These are phyloP conservation scores for Onthophagus sagittarius DNA, from an alignment of 2,888 invertebrate species.

Conservation along the genomic window DNA sequence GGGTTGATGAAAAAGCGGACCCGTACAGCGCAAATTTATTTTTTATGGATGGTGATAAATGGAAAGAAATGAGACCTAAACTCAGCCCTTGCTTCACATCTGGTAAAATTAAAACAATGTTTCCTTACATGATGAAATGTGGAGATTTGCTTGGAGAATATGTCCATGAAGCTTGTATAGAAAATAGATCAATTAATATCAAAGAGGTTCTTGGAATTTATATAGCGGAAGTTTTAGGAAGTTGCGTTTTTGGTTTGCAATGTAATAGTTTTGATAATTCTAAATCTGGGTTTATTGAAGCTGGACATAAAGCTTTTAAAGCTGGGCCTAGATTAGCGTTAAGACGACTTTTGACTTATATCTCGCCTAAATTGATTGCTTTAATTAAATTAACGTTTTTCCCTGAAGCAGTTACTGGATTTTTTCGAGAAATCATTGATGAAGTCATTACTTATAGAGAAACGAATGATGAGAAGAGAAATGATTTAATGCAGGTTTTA, in stretches of 20 bases:
- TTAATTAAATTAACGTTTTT: not conserved
- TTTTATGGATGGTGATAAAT: slow-evolving; percentile 5
- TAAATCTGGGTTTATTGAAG: not conserved
- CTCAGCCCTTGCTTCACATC: not conserved
- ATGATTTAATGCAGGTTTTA: not conserved
- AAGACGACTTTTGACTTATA: not conserved
- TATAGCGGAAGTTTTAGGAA: not conserved
- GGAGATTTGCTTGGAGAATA: not conserved
- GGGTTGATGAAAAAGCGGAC: not conserved
- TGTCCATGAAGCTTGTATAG: not conserved
- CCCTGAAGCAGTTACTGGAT: not conserved
- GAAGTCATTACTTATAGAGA: not conserved
- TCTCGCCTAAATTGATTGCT: not conserved
- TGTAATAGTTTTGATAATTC: not conserved
- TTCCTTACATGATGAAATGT: not conserved
- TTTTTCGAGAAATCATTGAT: not conserved
- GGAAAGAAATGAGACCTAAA: slow-evolving; percentile 4
- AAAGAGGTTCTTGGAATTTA: not conserved
- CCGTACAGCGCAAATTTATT: slow-evolving; percentile 2
- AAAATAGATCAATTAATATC: not conserved
- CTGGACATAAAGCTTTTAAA: not conserved
- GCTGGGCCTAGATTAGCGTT: not conserved
- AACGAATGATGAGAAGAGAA: not conserved
- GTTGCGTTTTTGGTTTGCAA: slow-evolving; percentile 1
- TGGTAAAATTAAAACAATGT: slow-evolving; percentile 5